Evolutionary conservation across 53 echinoderm and acorn worm genomes (phyloP).

Genomic region (Glandiceps talaboti): DNA sequence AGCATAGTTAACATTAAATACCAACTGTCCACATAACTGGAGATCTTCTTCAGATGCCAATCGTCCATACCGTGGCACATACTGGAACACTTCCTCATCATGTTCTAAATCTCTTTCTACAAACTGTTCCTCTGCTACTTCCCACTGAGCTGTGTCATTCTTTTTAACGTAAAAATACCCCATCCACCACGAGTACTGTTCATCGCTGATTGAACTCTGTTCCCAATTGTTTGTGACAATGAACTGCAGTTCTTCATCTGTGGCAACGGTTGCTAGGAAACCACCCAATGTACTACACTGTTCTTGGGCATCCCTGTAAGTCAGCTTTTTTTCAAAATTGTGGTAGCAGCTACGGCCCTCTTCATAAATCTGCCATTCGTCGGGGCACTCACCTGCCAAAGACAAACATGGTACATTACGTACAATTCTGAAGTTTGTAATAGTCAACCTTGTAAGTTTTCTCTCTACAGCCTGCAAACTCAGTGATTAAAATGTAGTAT

Average conservation of each 20-base stretch:
- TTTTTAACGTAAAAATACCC: background rate
- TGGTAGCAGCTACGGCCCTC: slow-evolving; percentile 12
- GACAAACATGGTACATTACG: no score
- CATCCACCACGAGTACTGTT: background rate
- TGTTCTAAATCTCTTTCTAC: background rate
- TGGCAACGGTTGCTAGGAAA: slow-evolving; percentile 12
- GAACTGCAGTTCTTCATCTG: background rate
- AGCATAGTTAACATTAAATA: no score
- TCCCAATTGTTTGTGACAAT: background rate
- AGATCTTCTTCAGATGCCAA: background rate
- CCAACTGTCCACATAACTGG: background rate
- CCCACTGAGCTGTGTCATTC: background rate
- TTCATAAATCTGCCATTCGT: slow-evolving; percentile 21
- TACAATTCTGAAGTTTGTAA: no score
- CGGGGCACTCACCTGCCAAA: slow-evolving; percentile 6
- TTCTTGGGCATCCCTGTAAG: slow-evolving; percentile 21
- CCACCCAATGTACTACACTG: slow-evolving; percentile 17
- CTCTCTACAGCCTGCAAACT: no score
- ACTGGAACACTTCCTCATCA: background rate
- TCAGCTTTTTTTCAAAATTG: background rate
- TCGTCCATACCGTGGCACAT: background rate
- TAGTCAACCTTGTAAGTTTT: no score
- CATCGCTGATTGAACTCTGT: background rate
- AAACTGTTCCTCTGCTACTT: background rate
- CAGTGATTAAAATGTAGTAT: no score